Conservation (phyloP, 2,888 invertebrate species). For the Tuta absoluta region DNA sequence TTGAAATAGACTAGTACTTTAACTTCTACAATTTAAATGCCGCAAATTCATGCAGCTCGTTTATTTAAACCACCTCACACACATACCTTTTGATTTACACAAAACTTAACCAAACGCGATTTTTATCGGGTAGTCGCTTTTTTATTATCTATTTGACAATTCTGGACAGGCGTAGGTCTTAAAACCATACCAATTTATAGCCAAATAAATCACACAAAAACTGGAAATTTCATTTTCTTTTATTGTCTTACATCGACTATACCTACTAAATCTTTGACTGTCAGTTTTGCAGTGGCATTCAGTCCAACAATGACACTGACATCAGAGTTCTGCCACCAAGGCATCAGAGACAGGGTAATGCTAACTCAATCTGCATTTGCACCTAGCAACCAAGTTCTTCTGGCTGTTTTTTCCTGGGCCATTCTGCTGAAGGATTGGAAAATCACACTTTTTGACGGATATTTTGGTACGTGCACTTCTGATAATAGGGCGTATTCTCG, state of each 20-base stretch:
- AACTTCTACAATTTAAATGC: too few species aligned
- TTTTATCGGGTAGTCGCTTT: too few species aligned
- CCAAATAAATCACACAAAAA: constrained; percentile 9
- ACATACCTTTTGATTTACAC: too few species aligned
- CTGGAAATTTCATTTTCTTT: too few species aligned
- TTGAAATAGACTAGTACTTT: too few species aligned
- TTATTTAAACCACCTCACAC: too few species aligned
- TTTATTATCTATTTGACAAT: too few species aligned
- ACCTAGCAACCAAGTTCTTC: constrained; percentile 48
- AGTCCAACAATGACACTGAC: constrained; percentile 57
- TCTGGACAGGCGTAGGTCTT: too few species aligned
- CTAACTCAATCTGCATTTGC: constrained; percentile 58
- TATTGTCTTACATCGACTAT: constrained; percentile 1
- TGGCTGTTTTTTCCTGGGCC: constrained; percentile 59
- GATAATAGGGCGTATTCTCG: background rate
- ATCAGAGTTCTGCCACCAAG: constrained; percentile 60
- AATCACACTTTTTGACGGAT: constrained; percentile 50
- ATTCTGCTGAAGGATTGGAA: constrained; percentile 60
- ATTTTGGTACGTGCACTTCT: constrained; percentile 48
- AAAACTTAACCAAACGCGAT: too few species aligned
- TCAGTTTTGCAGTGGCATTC: constrained; percentile 61
- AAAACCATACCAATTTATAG: background rate
- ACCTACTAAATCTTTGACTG: constrained; percentile 28
- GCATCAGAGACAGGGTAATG: constrained; percentile 61
- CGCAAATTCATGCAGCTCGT: too few species aligned